Evolutionary conservation across 2,113 vertebrate genomes (phyloP).

Genomic region (Apodemus sylvaticus): DNA sequence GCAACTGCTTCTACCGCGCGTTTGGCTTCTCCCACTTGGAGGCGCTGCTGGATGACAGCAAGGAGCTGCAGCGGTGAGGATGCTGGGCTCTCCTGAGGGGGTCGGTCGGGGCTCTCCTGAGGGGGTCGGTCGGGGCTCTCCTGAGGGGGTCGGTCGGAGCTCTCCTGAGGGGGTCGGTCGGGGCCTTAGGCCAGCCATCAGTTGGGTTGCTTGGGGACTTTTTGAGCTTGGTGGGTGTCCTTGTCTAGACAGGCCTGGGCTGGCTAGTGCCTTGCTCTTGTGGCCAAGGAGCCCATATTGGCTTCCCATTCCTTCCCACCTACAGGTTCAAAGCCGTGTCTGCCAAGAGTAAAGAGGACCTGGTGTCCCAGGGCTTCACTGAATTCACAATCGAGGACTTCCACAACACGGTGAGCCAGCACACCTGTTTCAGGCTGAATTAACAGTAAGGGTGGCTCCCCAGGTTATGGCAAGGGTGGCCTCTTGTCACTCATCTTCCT

Average conservation of each 20-base stretch:
- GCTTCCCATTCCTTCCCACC: background rate
- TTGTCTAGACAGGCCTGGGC: background rate
- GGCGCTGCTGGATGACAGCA: constrained; percentile 93
- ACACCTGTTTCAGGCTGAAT: accelerated
- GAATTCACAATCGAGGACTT: constrained; percentile 98
- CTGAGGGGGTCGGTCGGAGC: background rate
- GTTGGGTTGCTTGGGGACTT: background rate
- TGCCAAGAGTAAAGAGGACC: constrained; percentile 93
- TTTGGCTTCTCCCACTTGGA: constrained; percentile 96
- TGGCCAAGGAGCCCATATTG: background rate
- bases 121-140: background rate
- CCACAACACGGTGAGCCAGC: constrained; percentile 92
- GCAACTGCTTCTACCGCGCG: constrained; percentile 96
- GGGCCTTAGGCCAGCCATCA: background rate
- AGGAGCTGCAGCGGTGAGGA: constrained; percentile 92
- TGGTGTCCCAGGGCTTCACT: constrained; percentile 95
- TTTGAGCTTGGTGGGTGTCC: background rate
- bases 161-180: background rate
- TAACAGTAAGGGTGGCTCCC: background rate
- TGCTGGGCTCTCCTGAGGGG: background rate
- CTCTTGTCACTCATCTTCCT: background rate
- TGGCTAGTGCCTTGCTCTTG: background rate
- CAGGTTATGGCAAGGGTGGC: background rate
- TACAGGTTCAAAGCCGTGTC: constrained; percentile 94
- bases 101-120: background rate